Conservation (phyloP, 2,113 vertebrate genomes). For the Phylloscopus trochilus region DNA sequence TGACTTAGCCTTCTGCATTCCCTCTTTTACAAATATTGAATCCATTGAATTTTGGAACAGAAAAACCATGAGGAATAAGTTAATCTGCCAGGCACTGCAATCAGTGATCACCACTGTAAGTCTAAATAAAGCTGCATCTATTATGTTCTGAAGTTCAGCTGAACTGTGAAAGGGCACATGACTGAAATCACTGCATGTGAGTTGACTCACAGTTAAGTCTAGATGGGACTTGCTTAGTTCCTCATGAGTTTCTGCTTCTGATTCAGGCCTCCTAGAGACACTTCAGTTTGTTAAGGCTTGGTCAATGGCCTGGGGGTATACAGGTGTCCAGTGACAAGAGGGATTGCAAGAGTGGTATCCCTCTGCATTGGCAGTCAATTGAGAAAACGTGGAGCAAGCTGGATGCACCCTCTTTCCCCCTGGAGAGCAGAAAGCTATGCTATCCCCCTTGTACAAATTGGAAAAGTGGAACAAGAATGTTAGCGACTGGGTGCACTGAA, state of each 20-base stretch:
- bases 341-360: not conserved
- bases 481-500: not conserved
- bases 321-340: not conserved
- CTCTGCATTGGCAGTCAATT: not conserved
- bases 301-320: not conserved
- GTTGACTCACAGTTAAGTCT: conserved; percentile 50
- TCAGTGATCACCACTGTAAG: conserved; percentile 26
- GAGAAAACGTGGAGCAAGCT: not conserved
- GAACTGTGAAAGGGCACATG: conserved; percentile 59
- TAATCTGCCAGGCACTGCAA: conserved; percentile 56
- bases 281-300: not conserved
- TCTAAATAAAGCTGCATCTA: conserved; percentile 62
- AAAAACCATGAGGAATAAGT: conserved; percentile 59
- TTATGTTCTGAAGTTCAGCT: conserved; percentile 63
- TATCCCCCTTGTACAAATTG: not conserved
- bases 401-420: not conserved
- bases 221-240: conserved; percentile 24
- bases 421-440: not conserved
- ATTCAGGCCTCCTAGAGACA: not conserved
- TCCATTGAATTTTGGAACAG: conserved; percentile 66
- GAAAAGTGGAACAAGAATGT: not conserved
- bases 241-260: conserved; percentile 2
- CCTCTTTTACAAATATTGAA: conserved; percentile 53
- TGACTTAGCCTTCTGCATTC: conserved; percentile 47
- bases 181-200: conserved; percentile 47